Base-by-base conservation (phyloP, 2,113 vertebrate species). In the Ptyas mucosa region DNA sequence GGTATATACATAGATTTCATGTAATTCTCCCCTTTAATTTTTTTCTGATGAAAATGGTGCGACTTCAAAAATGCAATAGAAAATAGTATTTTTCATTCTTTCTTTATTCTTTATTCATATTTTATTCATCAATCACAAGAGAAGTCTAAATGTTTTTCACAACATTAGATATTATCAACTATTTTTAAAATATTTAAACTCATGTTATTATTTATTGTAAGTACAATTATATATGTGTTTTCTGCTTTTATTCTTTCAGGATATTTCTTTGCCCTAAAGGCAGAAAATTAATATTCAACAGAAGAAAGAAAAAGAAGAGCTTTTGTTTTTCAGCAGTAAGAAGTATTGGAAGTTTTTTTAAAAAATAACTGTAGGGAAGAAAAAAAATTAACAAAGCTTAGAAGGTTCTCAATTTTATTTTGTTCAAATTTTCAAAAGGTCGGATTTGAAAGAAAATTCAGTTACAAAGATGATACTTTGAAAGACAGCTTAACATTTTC, bases 261-360 rank as follows among this genome's bases (percentile, higher is more conserved):
- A 89, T 46, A 64, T 93, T 43, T 58, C 39, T 90, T 39, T 93
- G 85, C 43, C n/a, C 34, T 92, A 53, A 88, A 94, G 91, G 75
- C 23, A 92, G 88, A 89, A 39, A n/a, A 85, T 95, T 94, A 93
- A 93, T 95, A 93, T 92, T 94, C 29, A 91, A 51, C 2, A 94
- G 46, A 20, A 88, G 24, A 10, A 85, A 94, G 90, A 92, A 20
- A 93, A 92, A 94, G 61, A 55, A 55, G 55, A 57, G 55, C 51
- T 88, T 92, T 91, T 88, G 29, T 20, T 92, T 94, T 95, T 92
- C 58, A 95, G 93, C 69, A 88, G 64, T 93, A 69, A 61, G 88
- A 95, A 92, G 49, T 91, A 58, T 18, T 11, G 6, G 64, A 90
- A 53, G 39, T 94, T 92, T 54, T 54, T 14, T 93, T 91, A n/a